A percentile compares a stretch with the other conserved stretches of the same genome.
Evolutionary conservation across 92 coral and sea anemone species (phyloP).

Genomic region (Epizoanthus rinbou): DNA sequence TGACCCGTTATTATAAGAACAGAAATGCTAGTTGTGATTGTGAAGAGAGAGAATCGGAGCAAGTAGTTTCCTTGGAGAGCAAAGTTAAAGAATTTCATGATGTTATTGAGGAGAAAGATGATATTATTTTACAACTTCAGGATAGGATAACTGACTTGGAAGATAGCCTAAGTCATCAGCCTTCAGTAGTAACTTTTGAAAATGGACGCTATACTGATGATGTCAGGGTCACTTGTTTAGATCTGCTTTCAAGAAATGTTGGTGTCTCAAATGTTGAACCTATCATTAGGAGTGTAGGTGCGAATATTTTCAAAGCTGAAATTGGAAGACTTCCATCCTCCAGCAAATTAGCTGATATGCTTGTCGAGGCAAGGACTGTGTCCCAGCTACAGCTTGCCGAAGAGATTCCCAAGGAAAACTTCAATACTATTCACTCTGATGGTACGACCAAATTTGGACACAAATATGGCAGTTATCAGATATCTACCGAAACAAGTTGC

Average conservation of each 20-base stretch:
- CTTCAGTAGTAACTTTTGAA: constrained; percentile 48
- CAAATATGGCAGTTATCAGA: constrained; percentile 52
- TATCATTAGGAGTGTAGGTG: constrained; percentile 43
- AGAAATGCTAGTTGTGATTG: no score
- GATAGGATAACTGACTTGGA: constrained; percentile 18
- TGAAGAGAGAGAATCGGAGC: no score
- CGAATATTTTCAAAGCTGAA: constrained; percentile 41
- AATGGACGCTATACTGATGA: constrained; percentile 53
- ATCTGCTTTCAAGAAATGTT: constrained; percentile 47
- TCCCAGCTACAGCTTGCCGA: constrained; percentile 55
- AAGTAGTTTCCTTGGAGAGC: no score
- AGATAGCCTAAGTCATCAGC: background rate
- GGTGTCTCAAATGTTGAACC: constrained; percentile 54
- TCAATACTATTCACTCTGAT: constrained; percentile 53
- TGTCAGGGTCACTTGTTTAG: constrained; percentile 51
- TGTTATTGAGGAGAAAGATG: background rate
- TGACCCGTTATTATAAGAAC: no score
- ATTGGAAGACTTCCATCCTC: constrained; percentile 52
- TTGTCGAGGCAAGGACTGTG: constrained; percentile 53
- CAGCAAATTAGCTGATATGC: constrained; percentile 44
- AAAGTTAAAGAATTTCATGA: no score
- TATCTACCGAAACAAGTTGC: constrained; percentile 46
- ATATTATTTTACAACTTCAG: constrained; percentile 17
- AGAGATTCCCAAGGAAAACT: constrained; percentile 22
- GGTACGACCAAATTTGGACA: constrained; percentile 60